Percentiles rank a stretch among this genome's conserved stretches.
phyloP scores from a whole-genome alignment of 2,113 vertebrate species.

The Salvelinus fontinalis region DNA sequence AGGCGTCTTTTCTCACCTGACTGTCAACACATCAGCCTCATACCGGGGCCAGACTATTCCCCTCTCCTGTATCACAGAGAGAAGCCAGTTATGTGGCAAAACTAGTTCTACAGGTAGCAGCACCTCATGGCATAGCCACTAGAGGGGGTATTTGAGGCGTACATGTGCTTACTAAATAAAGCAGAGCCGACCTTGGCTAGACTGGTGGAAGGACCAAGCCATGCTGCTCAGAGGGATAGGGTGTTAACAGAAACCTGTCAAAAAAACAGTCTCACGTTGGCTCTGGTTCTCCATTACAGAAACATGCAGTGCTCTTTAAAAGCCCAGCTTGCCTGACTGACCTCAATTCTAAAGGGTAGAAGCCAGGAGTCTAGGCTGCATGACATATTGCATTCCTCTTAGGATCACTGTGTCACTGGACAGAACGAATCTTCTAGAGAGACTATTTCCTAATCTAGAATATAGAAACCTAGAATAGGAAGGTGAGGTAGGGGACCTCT shows the following conservation, averaged over 20 bases:
- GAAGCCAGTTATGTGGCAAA: too few species aligned
- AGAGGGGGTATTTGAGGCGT: background rate
- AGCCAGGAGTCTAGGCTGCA: background rate
- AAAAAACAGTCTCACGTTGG: too few species aligned
- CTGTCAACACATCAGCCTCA: background rate
- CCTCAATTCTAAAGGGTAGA: conserved; percentile 2
- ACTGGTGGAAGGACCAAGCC: conserved; percentile 32
- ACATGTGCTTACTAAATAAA: background rate
- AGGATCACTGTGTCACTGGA: too few species aligned
- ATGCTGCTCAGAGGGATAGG: background rate
- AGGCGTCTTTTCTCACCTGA: background rate
- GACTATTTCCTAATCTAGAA: too few species aligned
- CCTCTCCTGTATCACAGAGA: too few species aligned
- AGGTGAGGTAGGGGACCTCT: background rate
- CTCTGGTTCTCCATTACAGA: too few species aligned
- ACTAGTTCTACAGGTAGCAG: too few species aligned
- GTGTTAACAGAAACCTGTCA: too few species aligned
- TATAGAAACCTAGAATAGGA: background rate
- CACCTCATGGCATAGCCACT: background rate
- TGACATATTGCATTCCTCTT: too few species aligned
- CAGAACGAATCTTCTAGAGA: too few species aligned
- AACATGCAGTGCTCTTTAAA: too few species aligned
- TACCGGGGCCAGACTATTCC: background rate
- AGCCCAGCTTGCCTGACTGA: conserved; percentile 15
- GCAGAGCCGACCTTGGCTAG: conserved; percentile 27